Evolutionary conservation across 2,888 invertebrate species (phyloP), one percentile per base, ranked within the genome.

Genomic region (Mantis religiosa): DNA sequence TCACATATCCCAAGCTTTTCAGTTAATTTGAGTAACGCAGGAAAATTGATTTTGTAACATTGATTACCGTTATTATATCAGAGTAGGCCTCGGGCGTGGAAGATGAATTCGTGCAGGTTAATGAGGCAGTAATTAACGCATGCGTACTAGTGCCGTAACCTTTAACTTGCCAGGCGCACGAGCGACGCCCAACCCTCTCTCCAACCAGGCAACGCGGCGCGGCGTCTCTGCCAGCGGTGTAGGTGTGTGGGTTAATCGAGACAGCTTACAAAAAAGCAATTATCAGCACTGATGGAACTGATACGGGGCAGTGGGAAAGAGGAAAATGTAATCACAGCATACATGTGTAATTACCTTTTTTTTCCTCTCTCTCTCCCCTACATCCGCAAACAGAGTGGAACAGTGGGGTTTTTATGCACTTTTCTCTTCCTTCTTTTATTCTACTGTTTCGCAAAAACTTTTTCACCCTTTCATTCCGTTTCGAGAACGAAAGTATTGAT

Each of bases 1-100:
- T 71, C 20, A 71, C 54, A 71, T 71, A 71, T 71, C 20, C 54
- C 54, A 25, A 25, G 54, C 25, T 20, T 71, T 71, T 71, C 20
- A 71, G 87, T 87, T 87, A 82, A 87, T 87, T 87, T 82, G 71
- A 82, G 71, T 54, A 86, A 28, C 25, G 54, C 86, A 86, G 54
- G 47, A 30, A 28, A 87, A 87, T 82, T 87, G 87, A 87, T 81
- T 87, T 81, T 27, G 28, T 81, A 82, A 34, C 87, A 87, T 87
- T 87, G 87, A 87, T 86, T 86, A 86, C 71, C 28, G 15, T 71
- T 71, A 71, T 71, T 71, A 71, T 71, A 71, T 71, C 54, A 25
- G 28, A 81, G 85, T 28, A 86, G 54, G 86, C 71, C 54, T 71
- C 25, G 54, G 54, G 54, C 20, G 25, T 71, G 54, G 54, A 71